phyloP scores from a whole-genome alignment of 2,888 invertebrate genomes.

The Corythucha ciliata region DNA sequence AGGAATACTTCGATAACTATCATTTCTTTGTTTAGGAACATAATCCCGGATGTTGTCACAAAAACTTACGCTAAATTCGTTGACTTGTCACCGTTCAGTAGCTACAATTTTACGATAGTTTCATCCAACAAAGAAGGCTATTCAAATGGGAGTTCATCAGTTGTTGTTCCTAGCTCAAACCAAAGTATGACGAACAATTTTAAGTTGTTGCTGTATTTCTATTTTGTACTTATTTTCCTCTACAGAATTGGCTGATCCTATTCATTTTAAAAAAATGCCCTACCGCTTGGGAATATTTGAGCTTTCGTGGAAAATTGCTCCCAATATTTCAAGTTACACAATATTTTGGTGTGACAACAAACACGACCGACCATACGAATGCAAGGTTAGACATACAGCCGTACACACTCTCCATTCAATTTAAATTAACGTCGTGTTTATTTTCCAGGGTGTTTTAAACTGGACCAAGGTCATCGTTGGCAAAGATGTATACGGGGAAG shows the following conservation, averaged over 20 bases:
- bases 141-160: conserved; percentile 48
- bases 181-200: conserved; percentile 42
- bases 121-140: conserved; percentile 53
- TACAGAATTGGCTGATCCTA: conserved; percentile 44
- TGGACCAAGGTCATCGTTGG: conserved; percentile 46
- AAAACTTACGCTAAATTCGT: conserved; percentile 53
- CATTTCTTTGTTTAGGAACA: conserved; percentile 29
- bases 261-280: conserved; percentile 60
- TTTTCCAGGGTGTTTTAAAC: conserved; percentile 49
- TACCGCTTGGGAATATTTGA: conserved; percentile 63
- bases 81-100: conserved; percentile 44
- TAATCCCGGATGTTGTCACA: conserved; percentile 48
- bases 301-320: conserved; percentile 61
- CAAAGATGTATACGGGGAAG: conserved; percentile 9
- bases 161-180: conserved; percentile 51
- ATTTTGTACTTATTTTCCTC: conserved; percentile 32
- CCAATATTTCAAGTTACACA: conserved; percentile 53
- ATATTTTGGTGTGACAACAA: conserved; percentile 66
- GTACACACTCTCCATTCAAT: background rate
- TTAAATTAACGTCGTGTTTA: background rate
- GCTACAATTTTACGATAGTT: conserved; percentile 50
- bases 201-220: conserved; percentile 20
- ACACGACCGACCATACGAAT: conserved; percentile 42
- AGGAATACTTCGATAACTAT: conserved; percentile 1
- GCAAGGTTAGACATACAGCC: conserved; percentile 20